Evolutionary conservation across 2,797 vertebrate genomes (phyloP).

Genomic region (Euphonia xanthogaster): DNA sequence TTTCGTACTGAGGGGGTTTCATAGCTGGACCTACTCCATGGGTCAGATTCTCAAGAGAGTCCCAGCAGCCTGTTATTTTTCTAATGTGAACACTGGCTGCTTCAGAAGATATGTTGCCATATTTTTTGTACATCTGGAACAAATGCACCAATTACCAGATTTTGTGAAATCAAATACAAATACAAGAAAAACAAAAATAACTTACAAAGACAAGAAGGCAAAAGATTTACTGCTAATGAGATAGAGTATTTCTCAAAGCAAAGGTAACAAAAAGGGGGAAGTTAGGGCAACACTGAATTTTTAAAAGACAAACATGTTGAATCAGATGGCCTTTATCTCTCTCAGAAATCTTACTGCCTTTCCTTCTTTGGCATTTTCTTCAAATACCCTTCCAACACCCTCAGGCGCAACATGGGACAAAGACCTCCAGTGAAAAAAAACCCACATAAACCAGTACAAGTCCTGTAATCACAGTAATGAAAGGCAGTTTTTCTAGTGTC

Average conservation of each 20-base stretch:
- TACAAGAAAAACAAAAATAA: background rate
- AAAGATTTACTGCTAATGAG: background rate
- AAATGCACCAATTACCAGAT: background rate
- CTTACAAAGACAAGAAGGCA: background rate
- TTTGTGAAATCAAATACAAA: slow-evolving; percentile 8
- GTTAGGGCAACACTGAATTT: background rate
- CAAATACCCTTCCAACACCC: slow-evolving; percentile 5
- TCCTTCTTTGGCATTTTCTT: background rate
- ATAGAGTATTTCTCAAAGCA: background rate
- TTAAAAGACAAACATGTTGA: background rate
- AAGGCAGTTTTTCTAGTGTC: background rate
- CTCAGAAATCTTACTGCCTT: slow-evolving; percentile 35
- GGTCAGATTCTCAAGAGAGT: background rate
- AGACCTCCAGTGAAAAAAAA: background rate
- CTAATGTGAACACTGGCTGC: background rate
- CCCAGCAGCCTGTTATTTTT: background rate
- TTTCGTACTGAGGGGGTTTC: background rate
- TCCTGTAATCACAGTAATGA: background rate
- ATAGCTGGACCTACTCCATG: background rate
- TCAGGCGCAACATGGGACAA: background rate
- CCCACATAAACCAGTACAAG: background rate
- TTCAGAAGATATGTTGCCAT: background rate
- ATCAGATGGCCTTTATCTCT: slow-evolving; percentile 21
- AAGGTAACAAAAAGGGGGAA: background rate
- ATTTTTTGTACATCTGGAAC: background rate